Conservation (phyloP, 1,140 invertebrate genomes). For the Helicoverpa armigera region DNA sequence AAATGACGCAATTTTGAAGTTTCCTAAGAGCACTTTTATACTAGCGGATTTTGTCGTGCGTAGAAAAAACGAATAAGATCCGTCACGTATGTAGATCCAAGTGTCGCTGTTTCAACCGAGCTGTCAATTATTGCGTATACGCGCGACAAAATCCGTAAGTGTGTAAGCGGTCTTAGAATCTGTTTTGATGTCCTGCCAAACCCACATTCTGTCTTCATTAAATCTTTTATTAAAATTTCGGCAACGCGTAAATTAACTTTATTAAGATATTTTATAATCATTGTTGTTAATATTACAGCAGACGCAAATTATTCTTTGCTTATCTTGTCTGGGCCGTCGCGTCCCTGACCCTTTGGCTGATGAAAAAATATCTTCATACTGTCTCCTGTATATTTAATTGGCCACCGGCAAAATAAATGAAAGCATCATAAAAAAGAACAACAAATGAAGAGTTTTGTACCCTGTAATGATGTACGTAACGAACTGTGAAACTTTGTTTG, state of each 20-base stretch:
- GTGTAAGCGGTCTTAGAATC: not conserved
- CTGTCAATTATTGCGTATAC: too few relatives aligned
- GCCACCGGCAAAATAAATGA: conserved; percentile 33
- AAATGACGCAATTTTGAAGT: not conserved
- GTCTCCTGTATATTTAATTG: conserved; percentile 43
- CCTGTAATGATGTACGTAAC: conserved; percentile 40
- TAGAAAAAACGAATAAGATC: too few relatives aligned
- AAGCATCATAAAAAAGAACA: conserved; percentile 40
- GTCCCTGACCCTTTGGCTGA: conserved; percentile 35
- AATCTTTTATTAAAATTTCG: conserved; percentile 47
- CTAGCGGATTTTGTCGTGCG: too few relatives aligned
- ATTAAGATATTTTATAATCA: conserved; percentile 43
- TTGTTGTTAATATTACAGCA: conserved; percentile 38
- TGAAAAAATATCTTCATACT: conserved; percentile 35
- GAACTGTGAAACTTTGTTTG: conserved; percentile 42
- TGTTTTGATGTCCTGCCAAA: conserved; percentile 33
- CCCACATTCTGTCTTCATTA: conserved; percentile 35
- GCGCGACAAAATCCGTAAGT: too few relatives aligned
- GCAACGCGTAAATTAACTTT: conserved; percentile 35
- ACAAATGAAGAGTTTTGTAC: conserved; percentile 44
- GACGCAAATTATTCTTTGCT: conserved; percentile 10
- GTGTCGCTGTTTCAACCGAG: too few relatives aligned
- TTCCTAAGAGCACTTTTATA: too few relatives aligned
- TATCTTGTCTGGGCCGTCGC: conserved; percentile 20
- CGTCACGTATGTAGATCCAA: too few relatives aligned